A percentile compares a stretch with the other conserved stretches of the same genome.
phyloP scores from a whole-genome alignment of 2,888 invertebrate species.

The Lamellibrachia columna region DNA sequence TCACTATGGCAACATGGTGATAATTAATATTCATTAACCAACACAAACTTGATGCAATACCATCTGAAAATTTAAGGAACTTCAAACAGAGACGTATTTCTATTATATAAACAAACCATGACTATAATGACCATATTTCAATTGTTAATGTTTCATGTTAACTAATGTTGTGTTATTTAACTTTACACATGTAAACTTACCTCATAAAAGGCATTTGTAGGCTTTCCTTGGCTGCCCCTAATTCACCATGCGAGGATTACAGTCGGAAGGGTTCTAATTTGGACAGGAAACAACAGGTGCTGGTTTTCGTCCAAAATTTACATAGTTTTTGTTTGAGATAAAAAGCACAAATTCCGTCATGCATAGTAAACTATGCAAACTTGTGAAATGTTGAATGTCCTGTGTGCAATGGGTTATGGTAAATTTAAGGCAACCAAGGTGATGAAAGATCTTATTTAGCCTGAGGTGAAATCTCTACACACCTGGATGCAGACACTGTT shows the following conservation, averaged over 20 bases:
- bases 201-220: too few species aligned
- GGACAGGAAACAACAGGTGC: not conserved
- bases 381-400: not conserved
- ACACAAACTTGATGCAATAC: too few species aligned
- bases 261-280: not conserved
- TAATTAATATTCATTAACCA: not conserved
- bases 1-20: not conserved
- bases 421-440: not conserved
- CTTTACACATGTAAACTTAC: too few species aligned
- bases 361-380: not conserved
- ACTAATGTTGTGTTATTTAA: too few species aligned
- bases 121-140: not conserved
- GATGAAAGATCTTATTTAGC: not conserved
- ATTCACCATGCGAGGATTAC: too few species aligned
- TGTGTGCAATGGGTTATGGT: not conserved
- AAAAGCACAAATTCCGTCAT: not conserved
- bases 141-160: not conserved
- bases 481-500: conserved; percentile 51
- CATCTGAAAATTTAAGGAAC: not conserved
- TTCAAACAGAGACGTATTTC: not conserved
- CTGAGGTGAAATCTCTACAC: not conserved
- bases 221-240: too few species aligned
- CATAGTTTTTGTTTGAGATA: not conserved
- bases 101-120: not conserved
- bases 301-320: not conserved